Conservation (phyloP, 2,113 vertebrate genomes). For the Pogona vitticeps region DNA sequence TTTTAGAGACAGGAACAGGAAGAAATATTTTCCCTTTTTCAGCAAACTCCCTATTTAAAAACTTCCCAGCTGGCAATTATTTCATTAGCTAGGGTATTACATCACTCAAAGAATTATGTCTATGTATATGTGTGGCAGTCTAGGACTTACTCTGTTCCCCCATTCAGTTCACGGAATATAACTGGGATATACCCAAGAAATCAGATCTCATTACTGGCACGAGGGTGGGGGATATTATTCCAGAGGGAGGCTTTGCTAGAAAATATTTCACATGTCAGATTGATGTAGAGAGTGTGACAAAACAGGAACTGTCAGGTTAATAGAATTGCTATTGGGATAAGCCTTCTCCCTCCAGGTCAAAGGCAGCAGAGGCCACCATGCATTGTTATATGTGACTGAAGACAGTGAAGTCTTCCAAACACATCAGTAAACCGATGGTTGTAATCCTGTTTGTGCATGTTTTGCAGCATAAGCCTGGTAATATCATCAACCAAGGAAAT, state of each 20-base stretch:
- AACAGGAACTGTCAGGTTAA: constrained; percentile 17
- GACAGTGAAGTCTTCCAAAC: constrained; percentile 5
- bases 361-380: neutral
- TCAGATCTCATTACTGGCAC: constrained; percentile 29
- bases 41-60: constrained; percentile 34
- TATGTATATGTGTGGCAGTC: neutral
- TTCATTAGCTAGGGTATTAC: neutral
- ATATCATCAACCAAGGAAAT: too few species aligned
- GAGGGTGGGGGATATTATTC: too few species aligned
- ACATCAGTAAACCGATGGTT: neutral
- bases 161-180: constrained; percentile 48
- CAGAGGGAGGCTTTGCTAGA: neutral
- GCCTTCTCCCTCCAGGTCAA: neutral
- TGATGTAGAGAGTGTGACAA: constrained; percentile 36
- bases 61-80: constrained; percentile 38
- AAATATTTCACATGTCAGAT: constrained; percentile 34
- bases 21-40: constrained; percentile 34
- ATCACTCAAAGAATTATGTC: neutral
- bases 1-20: neutral
- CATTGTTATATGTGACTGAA: neutral
- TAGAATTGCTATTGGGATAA: neutral
- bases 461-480: too few species aligned
- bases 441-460: too few species aligned
- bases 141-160: constrained; percentile 5
- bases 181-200: constrained; percentile 44